Percentiles rank a stretch among this genome's conserved stretches.
phyloP scores from a whole-genome alignment of 2,113 vertebrate genomes.

The Calyptommatus sinebrachiatus region DNA sequence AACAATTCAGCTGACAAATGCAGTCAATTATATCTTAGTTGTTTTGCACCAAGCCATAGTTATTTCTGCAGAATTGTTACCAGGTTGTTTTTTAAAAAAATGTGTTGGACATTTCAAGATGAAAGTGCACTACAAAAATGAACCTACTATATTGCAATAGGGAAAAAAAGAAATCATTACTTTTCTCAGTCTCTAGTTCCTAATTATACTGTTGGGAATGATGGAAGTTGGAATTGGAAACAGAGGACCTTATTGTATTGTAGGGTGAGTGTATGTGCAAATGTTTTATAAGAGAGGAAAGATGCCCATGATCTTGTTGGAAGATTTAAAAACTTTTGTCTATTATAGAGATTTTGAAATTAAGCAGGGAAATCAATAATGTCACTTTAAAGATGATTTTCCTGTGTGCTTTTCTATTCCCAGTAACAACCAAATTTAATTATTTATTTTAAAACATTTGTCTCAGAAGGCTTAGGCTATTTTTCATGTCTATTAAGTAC shows the following conservation, averaged over 20 bases:
- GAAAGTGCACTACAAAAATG: background rate
- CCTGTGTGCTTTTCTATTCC: background rate
- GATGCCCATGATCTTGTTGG: background rate
- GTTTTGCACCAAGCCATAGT: too few relatives aligned
- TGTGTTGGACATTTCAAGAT: background rate
- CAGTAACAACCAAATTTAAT: background rate
- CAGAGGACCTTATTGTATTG: background rate
- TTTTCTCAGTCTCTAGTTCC: background rate
- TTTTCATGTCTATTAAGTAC: slow-evolving; percentile 14
- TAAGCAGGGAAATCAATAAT: background rate
- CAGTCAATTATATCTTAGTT: too few relatives aligned
- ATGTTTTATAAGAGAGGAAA: background rate
- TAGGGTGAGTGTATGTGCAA: background rate
- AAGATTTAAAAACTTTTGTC: background rate
- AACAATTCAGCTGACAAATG: too few relatives aligned
- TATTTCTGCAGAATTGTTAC: too few relatives aligned
- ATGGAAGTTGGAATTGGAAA: background rate
- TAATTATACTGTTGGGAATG: background rate
- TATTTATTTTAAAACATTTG: slow-evolving; percentile 7
- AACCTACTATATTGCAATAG: background rate
- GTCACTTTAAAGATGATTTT: background rate
- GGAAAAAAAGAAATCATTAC: background rate
- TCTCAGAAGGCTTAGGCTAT: background rate
- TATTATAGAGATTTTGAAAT: background rate
- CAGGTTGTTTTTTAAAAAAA: background rate